These are phyloP conservation scores for Lasius fuliginosus DNA, from an alignment of 2,888 invertebrate species.

Conservation along the genomic window DNA sequence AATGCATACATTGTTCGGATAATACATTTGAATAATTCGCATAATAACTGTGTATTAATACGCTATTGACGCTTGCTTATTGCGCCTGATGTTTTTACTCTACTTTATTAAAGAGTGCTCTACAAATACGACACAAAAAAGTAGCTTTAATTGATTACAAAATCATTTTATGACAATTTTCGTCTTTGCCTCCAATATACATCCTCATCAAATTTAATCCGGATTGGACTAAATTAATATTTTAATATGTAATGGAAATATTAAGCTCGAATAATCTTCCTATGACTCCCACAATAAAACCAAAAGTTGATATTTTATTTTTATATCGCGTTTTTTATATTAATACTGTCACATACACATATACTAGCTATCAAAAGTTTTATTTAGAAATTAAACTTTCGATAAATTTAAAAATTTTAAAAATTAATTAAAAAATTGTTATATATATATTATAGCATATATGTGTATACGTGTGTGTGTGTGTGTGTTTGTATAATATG, in stretches of 20 bases:
- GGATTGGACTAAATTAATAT: constrained; percentile 29
- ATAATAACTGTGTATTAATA: constrained; percentile 22
- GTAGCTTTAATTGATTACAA: constrained; percentile 28
- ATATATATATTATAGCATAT: too few relatives aligned
- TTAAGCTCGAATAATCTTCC: constrained; percentile 34
- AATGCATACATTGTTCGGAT: constrained; percentile 34
- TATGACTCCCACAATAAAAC: not conserved
- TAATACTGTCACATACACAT: not conserved
- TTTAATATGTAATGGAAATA: not conserved
- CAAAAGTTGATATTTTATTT: constrained; percentile 18
- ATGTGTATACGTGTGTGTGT: too few relatives aligned
- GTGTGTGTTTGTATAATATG: not conserved
- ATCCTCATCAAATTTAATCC: constrained; percentile 36
- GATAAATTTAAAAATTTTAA: too few relatives aligned
- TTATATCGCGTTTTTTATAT: not conserved
- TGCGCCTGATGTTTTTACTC: constrained; percentile 17
- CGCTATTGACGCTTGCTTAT: not conserved
- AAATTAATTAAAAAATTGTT: too few relatives aligned
- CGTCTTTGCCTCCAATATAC: not conserved
- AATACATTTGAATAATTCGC: constrained; percentile 38
- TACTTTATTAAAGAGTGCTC: not conserved
- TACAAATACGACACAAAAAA: not conserved
- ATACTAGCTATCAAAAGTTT: not conserved
- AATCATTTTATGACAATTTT: not conserved
- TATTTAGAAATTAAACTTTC: constrained; percentile 11